Conservation (phyloP, 2,797 vertebrate genomes). For the Martes flavigula region DNA sequence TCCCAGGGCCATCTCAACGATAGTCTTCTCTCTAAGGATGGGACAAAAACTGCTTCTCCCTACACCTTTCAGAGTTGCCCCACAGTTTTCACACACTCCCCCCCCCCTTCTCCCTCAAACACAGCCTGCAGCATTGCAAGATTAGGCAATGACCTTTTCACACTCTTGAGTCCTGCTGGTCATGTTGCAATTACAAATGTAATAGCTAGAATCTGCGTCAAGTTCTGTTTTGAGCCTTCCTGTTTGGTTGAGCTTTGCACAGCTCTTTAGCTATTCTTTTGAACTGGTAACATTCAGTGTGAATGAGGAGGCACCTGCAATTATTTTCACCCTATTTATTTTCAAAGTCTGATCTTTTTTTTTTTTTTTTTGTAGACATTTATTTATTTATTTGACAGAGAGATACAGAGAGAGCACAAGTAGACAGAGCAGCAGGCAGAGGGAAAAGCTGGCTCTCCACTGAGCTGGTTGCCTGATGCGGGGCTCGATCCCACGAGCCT, state of each 20-base stretch:
- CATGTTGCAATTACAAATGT: slow-evolving; percentile 47
- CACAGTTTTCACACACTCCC: not conserved
- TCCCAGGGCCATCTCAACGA: not conserved
- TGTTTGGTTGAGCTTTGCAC: not conserved
- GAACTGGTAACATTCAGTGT: not conserved
- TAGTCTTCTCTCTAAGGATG: not conserved
- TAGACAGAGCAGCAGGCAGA: too few species aligned
- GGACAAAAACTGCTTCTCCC: not conserved
- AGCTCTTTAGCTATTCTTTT: not conserved
- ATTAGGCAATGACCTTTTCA: slow-evolving; percentile 47
- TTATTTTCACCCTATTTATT: slow-evolving; percentile 7
- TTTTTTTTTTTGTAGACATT: not conserved
- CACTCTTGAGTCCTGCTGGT: not conserved
- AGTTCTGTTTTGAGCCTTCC: not conserved
- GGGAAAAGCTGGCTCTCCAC: too few species aligned
- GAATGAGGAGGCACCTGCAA: not conserved
- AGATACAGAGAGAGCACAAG: too few species aligned
- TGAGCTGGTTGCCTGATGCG: too few species aligned
- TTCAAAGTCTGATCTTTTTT: slow-evolving; percentile 37
- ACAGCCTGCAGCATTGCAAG: not conserved
- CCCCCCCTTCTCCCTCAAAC: not conserved
- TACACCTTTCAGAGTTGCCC: not conserved
- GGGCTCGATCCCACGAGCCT: too few species aligned
- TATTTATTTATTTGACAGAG: too few species aligned
- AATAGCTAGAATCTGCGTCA: slow-evolving; percentile 5